These are phyloP conservation scores for Oasisia sp. DNA, from an alignment of 2,888 invertebrate genomes.

Conservation along the genomic window DNA sequence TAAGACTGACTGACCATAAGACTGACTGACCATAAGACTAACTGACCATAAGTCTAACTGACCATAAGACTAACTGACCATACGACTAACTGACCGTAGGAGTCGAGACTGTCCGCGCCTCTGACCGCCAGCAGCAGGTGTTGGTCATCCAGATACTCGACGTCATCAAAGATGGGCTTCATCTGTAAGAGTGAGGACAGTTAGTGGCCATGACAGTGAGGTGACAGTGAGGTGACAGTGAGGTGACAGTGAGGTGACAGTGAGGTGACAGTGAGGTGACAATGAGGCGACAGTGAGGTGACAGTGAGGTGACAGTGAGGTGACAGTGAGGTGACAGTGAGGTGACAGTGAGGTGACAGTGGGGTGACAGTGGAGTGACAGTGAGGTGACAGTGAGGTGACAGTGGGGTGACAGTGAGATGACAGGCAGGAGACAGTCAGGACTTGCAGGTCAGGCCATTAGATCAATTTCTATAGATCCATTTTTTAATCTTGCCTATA, in stretches of 20 bases:
- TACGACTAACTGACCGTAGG: constrained; percentile 52
- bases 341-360: background rate
- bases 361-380: too few relatives aligned
- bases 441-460: background rate
- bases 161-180: constrained; percentile 61
- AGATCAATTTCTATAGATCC: too few relatives aligned
- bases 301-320: too few relatives aligned
- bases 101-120: constrained; percentile 57
- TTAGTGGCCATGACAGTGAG: background rate
- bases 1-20: constrained; percentile 45
- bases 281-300: too few relatives aligned
- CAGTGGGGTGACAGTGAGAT: too few relatives aligned
- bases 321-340: too few relatives aligned
- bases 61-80: background rate
- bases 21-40: constrained; percentile 56
- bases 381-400: too few relatives aligned
- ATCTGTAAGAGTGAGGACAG: constrained; percentile 46
- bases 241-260: too few relatives aligned
- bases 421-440: background rate
- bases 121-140: constrained; percentile 62
- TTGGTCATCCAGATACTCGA: constrained; percentile 61
- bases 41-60: background rate
- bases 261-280: too few relatives aligned
- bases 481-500: too few relatives aligned
- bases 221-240: background rate